Evolutionary conservation across 1,140 invertebrate genomes (phyloP).

Genomic region (Cotesia glomerata): DNA sequence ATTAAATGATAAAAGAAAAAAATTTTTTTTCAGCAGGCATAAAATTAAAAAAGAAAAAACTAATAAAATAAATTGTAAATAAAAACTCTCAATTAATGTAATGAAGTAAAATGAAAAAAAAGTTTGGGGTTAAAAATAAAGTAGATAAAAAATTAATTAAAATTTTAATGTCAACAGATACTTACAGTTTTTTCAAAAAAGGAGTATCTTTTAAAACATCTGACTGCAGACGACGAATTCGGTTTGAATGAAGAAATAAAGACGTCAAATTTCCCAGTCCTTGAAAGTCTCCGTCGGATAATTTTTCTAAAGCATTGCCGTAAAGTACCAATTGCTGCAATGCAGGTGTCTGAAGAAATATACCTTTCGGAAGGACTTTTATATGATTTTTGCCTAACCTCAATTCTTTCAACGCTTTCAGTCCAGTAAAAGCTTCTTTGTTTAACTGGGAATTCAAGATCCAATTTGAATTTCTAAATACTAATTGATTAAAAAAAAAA

Average conservation of each 20-base stretch:
- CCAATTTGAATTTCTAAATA: neutral
- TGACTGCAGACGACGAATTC: slow-evolving; percentile 62
- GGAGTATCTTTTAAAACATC: slow-evolving; percentile 61
- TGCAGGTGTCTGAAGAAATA: slow-evolving; percentile 59
- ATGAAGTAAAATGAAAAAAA: no score
- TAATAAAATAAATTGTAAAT: no score
- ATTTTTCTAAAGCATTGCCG: slow-evolving; percentile 66
- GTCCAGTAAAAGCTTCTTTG: slow-evolving; percentile 60
- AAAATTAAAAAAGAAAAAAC: no score
- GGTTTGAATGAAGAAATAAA: slow-evolving; percentile 70
- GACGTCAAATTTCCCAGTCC: slow-evolving; percentile 67
- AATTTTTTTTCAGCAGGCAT: no score
- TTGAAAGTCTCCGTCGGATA: slow-evolving; percentile 63
- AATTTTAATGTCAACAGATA: slow-evolving; percentile 4
- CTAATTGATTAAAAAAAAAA: neutral
- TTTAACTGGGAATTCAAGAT: slow-evolving; percentile 50
- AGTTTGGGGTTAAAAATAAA: neutral
- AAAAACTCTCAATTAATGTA: no score
- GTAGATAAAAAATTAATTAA: neutral
- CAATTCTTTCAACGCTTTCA: slow-evolving; percentile 65
- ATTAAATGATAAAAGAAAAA: no score
- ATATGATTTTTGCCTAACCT: slow-evolving; percentile 69
- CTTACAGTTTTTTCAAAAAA: slow-evolving; percentile 54
- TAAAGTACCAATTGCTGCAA: slow-evolving; percentile 69
- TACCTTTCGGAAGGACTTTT: slow-evolving; percentile 58